Base-by-base conservation (phyloP, 2,797 vertebrate species). In the Phataginus tricuspis region DNA sequence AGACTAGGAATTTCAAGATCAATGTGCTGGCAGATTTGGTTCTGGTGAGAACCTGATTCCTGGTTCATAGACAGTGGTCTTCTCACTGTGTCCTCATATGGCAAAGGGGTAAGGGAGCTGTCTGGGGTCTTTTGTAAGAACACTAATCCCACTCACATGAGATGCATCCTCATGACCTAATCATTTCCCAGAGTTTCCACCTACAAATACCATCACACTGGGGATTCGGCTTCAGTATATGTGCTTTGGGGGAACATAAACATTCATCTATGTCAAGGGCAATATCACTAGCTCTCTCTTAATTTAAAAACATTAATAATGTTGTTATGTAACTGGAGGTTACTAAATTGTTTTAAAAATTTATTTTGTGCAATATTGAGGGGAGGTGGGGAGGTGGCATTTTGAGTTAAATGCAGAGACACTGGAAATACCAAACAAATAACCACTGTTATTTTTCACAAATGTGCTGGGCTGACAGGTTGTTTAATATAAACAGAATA, bases 401-500 rank as follows among this genome's bases (percentile, higher is more conserved):
- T 96, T 71, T 95, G 82, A 97, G 74, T 94, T 97, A 98, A 98
- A 96, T 71, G n/a, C 78, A 97, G 72, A 98, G 85, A 93, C 66
- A 92, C 61, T 93, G 90, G 84, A 97, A 98, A 97, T 85, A 97
- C 27, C 66, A 39, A 0, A 96, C 94, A 95, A 95, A 97, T 95
- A 96, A 96, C n/a, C 74, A 61, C 61, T 95, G 84, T 97, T 98
- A 97, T 96, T 98, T 98, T 98, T 97, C 94, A 94, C 94, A 98
- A 98, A 98, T 89, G 91, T 42, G 34, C 83, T 97, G 93, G 92
- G 95, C 86, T 98, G 98, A 98, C 94, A 98, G 86, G 91, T 98
- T 98, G 72, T 97, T 98, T 98, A 98, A 98, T 98, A 98, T 49
- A 98, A 98, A 97, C 94, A 96, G 95, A 98, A 98, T 98, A 98